A percentile compares a stretch with the other conserved stretches of the same genome.
Evolutionary conservation across 2,113 vertebrate genomes (phyloP).

Genomic region (Corynorhinus townsendii): DNA sequence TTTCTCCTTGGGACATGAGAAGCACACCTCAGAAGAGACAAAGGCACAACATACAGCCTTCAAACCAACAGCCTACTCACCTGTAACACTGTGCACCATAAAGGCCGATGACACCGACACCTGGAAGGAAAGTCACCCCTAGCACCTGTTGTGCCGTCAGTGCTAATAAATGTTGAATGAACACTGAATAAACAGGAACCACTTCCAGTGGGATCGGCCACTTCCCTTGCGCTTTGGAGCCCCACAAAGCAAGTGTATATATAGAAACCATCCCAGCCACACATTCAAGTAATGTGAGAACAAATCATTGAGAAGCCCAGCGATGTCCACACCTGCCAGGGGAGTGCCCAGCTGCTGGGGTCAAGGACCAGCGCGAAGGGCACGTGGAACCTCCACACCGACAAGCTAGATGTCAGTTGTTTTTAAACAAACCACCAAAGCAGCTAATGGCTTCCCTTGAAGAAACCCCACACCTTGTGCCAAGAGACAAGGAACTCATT

Average conservation of each 20-base stretch:
- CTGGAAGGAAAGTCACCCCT: neutral
- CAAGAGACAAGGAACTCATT: slow-evolving; percentile 14
- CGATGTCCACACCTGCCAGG: slow-evolving; percentile 40
- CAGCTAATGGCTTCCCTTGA: slow-evolving; percentile 5
- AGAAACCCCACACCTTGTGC: slow-evolving; percentile 44
- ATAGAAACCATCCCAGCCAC: slow-evolving; percentile 30
- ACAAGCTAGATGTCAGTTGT: neutral
- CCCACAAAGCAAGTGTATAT: slow-evolving; percentile 23
- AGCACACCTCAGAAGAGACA: neutral
- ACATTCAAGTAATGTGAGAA: slow-evolving; percentile 41
- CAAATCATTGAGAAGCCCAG: neutral
- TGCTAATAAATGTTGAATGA: slow-evolving; percentile 2
- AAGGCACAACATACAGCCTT: neutral
- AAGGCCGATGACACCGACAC: neutral
- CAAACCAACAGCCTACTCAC: neutral
- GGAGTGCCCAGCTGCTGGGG: slow-evolving; percentile 38
- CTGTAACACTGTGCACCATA: neutral
- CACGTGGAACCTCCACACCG: neutral
- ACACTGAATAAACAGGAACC: neutral
- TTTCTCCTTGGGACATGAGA: neutral
- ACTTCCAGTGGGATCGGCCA: neutral
- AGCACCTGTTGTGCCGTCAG: neutral
- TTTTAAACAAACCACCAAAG: neutral
- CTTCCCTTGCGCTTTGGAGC: neutral
- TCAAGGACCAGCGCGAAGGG: neutral